A percentile compares a stretch with the other conserved stretches of the same genome.
Conservation (phyloP, 2,797 vertebrate species). For the Chelon auratus region DNA sequence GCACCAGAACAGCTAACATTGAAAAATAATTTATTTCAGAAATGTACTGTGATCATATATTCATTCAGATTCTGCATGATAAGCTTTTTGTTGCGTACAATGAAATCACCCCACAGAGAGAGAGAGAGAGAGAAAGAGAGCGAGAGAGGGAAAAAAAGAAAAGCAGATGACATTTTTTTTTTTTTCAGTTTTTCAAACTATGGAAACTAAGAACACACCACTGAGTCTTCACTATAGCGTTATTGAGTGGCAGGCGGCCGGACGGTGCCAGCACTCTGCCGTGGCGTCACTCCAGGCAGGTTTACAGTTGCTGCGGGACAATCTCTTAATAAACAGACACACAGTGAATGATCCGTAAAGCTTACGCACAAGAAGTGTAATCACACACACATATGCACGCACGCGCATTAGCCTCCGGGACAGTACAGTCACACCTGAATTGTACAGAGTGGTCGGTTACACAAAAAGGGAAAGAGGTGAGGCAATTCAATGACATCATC, state of each 20-base stretch:
- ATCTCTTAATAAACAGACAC: slow-evolving; percentile 74
- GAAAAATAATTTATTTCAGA: slow-evolving; percentile 86
- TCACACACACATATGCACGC: slow-evolving; percentile 38
- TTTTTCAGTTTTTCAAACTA: slow-evolving; percentile 42
- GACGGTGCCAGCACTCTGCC: slow-evolving; percentile 26
- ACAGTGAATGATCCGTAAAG: slow-evolving; percentile 75
- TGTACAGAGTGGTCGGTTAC: slow-evolving; percentile 67
- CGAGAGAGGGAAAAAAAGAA: slow-evolving; percentile 12
- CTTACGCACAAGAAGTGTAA: slow-evolving; percentile 62
- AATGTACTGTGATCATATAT: slow-evolving; percentile 85
- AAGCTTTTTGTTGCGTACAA: slow-evolving; percentile 79
- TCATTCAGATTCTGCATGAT: slow-evolving; percentile 84
- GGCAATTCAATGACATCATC: slow-evolving; percentile 76
- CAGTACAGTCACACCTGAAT: slow-evolving; percentile 69
- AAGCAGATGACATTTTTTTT: slow-evolving; percentile 69
- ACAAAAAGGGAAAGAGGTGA: slow-evolving; percentile 53
- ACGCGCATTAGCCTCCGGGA: slow-evolving; percentile 52
- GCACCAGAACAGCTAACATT: slow-evolving; percentile 71
- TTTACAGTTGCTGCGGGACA: slow-evolving; percentile 73
- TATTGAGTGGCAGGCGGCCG: slow-evolving; percentile 53
- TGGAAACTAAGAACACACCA: slow-evolving; percentile 79
- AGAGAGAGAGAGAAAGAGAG: slow-evolving; percentile 43
- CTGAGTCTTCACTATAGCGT: slow-evolving; percentile 77
- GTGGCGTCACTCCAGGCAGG: slow-evolving; percentile 61
- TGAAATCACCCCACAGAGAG: slow-evolving; percentile 83